These are phyloP conservation scores for Yponomeuta malinellus DNA, from an alignment of 2,888 invertebrate genomes.

Conservation along the genomic window DNA sequence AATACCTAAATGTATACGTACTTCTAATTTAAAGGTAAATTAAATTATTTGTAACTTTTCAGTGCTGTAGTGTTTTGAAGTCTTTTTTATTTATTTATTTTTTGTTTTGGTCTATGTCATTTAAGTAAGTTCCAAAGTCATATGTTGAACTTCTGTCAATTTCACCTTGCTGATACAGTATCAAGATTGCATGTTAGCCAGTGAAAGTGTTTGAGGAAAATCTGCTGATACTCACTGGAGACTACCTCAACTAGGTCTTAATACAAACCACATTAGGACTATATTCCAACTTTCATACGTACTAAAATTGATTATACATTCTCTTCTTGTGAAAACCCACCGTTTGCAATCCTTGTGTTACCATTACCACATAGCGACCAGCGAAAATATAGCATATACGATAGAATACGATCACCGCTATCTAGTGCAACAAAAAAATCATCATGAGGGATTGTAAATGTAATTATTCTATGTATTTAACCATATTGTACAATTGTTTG, in stretches of 20 bases:
- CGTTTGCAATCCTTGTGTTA: background rate
- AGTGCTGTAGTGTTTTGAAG: too few relatives aligned
- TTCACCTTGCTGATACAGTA: background rate
- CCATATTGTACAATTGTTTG: too few relatives aligned
- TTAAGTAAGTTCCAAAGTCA: too few relatives aligned
- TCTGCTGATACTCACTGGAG: background rate
- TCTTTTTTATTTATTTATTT: too few relatives aligned
- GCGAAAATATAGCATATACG: background rate
- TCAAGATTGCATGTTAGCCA: background rate
- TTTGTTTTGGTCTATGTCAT: too few relatives aligned
- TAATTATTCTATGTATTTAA: too few relatives aligned
- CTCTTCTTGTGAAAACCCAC: slow-evolving; percentile 1
- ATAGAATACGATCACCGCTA: background rate
- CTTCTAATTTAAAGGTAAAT: too few relatives aligned
- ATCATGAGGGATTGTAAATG: too few relatives aligned
- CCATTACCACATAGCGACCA: background rate
- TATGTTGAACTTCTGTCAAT: background rate
- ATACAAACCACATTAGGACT: background rate
- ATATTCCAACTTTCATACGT: background rate
- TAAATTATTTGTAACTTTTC: too few relatives aligned
- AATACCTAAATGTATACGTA: too few relatives aligned
- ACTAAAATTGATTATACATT: background rate
- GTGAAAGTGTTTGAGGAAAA: slow-evolving; percentile 1
- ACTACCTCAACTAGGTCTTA: background rate
- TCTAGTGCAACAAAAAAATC: too few relatives aligned